Percentiles rank a stretch among this genome's conserved stretches.
phyloP scores from a whole-genome alignment of 1,140 invertebrate genomes.

The Micrasema minimum region DNA sequence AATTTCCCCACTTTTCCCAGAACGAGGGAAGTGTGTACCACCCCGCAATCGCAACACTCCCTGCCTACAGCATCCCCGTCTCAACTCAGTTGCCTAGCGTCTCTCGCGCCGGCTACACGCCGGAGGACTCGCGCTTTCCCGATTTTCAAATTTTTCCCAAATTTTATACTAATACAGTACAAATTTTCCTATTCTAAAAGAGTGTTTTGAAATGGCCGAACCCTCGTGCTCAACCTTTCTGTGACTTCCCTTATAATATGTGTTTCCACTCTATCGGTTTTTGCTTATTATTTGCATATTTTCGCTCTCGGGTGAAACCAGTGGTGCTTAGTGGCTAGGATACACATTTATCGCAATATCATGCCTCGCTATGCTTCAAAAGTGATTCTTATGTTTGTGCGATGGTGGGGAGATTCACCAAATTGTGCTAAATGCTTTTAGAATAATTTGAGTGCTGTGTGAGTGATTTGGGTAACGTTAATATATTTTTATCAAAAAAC shows the following conservation, averaged over 20 bases:
- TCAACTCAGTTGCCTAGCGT: slow-evolving; percentile 20
- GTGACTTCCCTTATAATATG: background rate
- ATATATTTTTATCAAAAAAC: too few relatives aligned
- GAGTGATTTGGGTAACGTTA: slow-evolving; percentile 9
- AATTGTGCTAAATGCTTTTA: slow-evolving; percentile 6
- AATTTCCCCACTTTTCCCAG: slow-evolving; percentile 29
- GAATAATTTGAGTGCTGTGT: background rate
- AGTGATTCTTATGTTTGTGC: slow-evolving; percentile 20
- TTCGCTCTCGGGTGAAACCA: background rate
- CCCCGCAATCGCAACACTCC: slow-evolving; percentile 8
- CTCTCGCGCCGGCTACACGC: slow-evolving; percentile 14
- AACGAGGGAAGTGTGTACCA: background rate
- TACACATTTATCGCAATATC: slow-evolving; percentile 8
- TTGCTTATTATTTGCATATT: background rate
- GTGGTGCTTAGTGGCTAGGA: background rate
- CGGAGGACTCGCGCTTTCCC: background rate
- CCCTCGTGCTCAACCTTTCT: too few relatives aligned
- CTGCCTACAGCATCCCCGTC: slow-evolving; percentile 1
- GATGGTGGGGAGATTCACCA: slow-evolving; percentile 3
- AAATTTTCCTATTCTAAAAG: background rate
- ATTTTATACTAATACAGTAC: slow-evolving; percentile 11
- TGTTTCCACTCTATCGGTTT: background rate
- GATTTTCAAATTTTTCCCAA: background rate
- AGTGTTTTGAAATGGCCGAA: background rate
- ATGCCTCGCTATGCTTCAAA: slow-evolving; percentile 18